Evolutionary conservation across 2,113 vertebrate species (phyloP).

Genomic region (Anhinga rufa): DNA sequence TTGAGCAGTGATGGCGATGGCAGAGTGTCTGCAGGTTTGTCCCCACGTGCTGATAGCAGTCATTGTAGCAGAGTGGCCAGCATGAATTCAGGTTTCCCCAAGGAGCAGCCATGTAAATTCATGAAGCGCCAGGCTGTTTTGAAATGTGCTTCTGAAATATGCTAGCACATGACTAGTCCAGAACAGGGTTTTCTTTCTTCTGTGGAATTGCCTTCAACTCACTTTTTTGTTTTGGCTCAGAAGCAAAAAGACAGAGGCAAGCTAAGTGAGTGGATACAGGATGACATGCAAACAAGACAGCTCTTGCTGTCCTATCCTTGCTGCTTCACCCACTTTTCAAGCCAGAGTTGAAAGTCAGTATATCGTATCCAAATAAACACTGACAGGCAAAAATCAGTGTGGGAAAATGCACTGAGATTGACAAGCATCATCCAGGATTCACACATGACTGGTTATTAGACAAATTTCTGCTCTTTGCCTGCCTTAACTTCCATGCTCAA

Average conservation of each 20-base stretch:
- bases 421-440: not conserved
- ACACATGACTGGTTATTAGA: not conserved
- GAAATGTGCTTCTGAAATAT: not conserved
- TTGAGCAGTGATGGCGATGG: not conserved
- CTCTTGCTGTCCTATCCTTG: not conserved
- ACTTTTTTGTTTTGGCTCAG: not conserved
- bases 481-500: not conserved
- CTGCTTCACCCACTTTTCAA: not conserved
- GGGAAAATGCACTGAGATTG: not conserved
- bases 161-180: not conserved
- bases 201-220: not conserved
- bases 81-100: not conserved
- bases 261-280: not conserved
- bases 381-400: not conserved
- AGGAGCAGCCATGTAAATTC: not conserved
- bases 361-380: not conserved
- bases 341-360: not conserved
- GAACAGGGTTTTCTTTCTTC: not conserved
- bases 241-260: not conserved
- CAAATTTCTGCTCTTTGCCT: not conserved
- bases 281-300: not conserved
- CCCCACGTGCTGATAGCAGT: rapidly evolving
- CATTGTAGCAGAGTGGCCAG: rapidly evolving
- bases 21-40: not conserved
- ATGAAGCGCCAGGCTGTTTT: not conserved